These are phyloP conservation scores for Acrocyrtus sp. DNA, from an alignment of 2,888 invertebrate species.

Conservation along the genomic window DNA sequence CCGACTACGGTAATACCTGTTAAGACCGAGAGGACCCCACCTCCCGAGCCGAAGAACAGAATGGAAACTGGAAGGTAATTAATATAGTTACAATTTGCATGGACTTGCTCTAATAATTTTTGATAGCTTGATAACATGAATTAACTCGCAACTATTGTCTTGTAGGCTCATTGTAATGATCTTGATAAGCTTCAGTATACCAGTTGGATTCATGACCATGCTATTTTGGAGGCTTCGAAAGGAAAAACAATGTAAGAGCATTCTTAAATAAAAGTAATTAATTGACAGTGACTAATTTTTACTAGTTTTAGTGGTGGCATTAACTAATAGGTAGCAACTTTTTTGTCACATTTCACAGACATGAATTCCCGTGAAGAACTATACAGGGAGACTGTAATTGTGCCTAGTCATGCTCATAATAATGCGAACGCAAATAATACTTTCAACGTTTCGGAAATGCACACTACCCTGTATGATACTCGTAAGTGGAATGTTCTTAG, in stretches of 20 bases:
- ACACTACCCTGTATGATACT: conserved; percentile 14
- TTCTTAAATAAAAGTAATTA: background rate
- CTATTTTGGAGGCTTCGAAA: conserved; percentile 28
- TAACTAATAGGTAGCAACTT: background rate
- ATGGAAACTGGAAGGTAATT: background rate
- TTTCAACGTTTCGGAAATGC: conserved; percentile 15
- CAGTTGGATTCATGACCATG: conserved; percentile 21
- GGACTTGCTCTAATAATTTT: background rate
- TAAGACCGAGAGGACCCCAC: background rate
- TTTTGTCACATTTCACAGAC: conserved; percentile 10
- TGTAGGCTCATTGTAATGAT: conserved; percentile 5
- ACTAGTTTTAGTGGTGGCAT: background rate
- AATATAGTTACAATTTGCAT: background rate
- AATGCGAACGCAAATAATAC: background rate
- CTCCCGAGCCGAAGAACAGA: background rate
- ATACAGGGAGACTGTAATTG: conserved; percentile 27
- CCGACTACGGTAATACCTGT: too few relatives aligned
- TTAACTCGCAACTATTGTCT: background rate
- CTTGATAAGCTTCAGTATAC: conserved; percentile 15
- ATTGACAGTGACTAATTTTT: background rate
- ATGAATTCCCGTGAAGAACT: conserved; percentile 13
- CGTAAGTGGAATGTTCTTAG: too few relatives aligned
- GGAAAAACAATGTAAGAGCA: conserved; percentile 31
- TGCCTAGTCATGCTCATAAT: conserved; percentile 3
- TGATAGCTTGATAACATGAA: background rate